Conservation (phyloP, 2,888 invertebrate genomes). For the Thymelicus acteon region DNA sequence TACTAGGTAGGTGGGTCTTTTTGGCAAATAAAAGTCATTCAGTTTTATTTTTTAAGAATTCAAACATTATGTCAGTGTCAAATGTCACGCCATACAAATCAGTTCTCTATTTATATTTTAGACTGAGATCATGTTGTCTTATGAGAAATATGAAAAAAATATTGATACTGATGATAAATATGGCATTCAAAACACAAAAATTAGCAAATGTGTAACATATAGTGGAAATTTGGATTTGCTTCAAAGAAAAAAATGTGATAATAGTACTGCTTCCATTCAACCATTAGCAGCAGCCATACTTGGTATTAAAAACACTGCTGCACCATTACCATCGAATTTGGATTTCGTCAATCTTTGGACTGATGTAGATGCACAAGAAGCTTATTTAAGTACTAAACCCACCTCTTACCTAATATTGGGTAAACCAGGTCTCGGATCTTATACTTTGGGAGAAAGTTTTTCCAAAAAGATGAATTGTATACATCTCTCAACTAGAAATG, state of each 20-base stretch:
- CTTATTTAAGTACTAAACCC: constrained; percentile 78
- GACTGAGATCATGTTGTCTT: constrained; percentile 49
- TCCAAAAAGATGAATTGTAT: constrained; percentile 84
- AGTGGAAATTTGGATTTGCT: constrained; percentile 52
- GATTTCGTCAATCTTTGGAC: constrained; percentile 69
- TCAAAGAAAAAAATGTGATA: constrained; percentile 41
- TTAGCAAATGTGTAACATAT: constrained; percentile 54
- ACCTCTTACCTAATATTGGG: constrained; percentile 85
- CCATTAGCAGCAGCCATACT: constrained; percentile 66
- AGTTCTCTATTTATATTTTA: constrained; percentile 38
- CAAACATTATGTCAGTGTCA: constrained; percentile 6
- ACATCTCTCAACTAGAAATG: constrained; percentile 83
- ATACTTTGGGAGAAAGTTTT: constrained; percentile 81
- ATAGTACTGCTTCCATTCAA: constrained; percentile 42
- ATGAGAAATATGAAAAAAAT: constrained; percentile 55
- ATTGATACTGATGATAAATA: constrained; percentile 57
- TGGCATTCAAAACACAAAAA: constrained; percentile 49
- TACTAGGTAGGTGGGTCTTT: no score
- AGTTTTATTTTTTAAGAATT: no score
- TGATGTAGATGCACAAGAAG: constrained; percentile 79
- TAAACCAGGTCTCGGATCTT: constrained; percentile 83
- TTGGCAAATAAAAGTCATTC: not conserved
- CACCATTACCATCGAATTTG: constrained; percentile 53
- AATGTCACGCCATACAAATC: not conserved
- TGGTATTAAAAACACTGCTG: constrained; percentile 68